Percentiles rank a stretch among this genome's conserved stretches.
Evolutionary conservation across 35 echinoderm and acorn worm genomes (phyloP).

Genomic region (Diadema setosum): DNA sequence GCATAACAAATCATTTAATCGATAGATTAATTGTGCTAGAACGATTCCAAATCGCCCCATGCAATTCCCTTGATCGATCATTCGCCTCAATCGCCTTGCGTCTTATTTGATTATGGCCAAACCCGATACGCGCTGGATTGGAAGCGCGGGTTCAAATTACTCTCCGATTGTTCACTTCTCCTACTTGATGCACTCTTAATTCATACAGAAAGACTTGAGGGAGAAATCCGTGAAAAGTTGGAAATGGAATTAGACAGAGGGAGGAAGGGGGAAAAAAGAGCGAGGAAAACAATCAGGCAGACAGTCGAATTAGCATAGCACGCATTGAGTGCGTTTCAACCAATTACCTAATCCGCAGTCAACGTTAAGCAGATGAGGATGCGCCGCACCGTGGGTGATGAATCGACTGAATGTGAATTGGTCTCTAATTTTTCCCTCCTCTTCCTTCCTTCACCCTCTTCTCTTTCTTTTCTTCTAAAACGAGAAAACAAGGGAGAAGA

Average conservation of each 20-base stretch:
- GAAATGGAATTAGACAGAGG: conserved; percentile 14
- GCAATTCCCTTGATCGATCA: conserved; percentile 21
- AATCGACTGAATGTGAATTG: background rate
- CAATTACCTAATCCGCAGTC: conserved; percentile 21
- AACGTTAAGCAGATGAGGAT: conserved; percentile 18
- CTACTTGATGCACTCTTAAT: conserved; percentile 13
- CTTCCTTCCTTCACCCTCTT: no score
- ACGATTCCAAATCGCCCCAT: conserved; percentile 28
- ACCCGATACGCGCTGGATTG: conserved; percentile 18
- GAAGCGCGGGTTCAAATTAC: conserved; percentile 25
- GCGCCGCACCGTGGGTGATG: background rate
- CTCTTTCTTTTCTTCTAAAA: no score
- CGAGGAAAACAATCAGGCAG: background rate
- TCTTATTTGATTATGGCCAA: conserved; percentile 19
- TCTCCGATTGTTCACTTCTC: background rate
- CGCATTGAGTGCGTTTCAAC: background rate
- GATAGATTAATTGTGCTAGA: conserved; percentile 29
- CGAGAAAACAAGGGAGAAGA: no score
- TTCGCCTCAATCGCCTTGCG: background rate
- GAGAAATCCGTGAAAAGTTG: background rate
- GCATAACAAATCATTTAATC: conserved; percentile 9
- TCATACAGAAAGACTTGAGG: conserved; percentile 10
- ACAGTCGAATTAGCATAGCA: background rate
- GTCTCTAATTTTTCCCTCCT: background rate
- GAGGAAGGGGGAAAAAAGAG: background rate